Percentiles rank a stretch among this genome's conserved stretches.
These are phyloP conservation scores for Druon quercuslanigerum DNA, from an alignment of 1,140 invertebrate species.

Conservation along the genomic window DNA sequence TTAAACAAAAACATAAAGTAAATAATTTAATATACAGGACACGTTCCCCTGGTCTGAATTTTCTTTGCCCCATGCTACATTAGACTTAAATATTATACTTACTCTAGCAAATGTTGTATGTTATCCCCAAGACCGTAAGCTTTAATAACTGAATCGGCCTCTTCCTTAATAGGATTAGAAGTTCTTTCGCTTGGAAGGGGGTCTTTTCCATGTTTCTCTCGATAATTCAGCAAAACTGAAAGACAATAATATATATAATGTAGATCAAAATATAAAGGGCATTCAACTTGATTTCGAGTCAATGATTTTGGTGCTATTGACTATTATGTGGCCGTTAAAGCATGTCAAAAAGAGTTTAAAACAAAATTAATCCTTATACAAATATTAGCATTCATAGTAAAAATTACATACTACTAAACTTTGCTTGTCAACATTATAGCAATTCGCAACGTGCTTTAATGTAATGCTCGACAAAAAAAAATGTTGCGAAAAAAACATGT, in stretches of 20 bases:
- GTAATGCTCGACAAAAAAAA: no score
- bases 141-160: constrained; percentile 78
- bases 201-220: constrained; percentile 81
- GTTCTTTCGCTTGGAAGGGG: constrained; percentile 80
- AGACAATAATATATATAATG: constrained; percentile 65
- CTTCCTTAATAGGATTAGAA: constrained; percentile 81
- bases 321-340: no score
- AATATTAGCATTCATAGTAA: no score
- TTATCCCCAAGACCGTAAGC: constrained; percentile 68
- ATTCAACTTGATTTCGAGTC: no score
- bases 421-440: no score
- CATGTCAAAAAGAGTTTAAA: background rate
- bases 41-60: no score
- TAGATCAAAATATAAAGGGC: constrained; percentile 35
- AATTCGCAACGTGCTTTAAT: no score
- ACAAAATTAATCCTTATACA: constrained; percentile 6
- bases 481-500: no score
- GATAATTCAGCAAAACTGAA: constrained; percentile 85
- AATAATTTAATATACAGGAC: constrained; percentile 24
- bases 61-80: no score
- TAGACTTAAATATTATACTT: constrained; percentile 55
- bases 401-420: no score
- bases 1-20: background rate
- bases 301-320: no score
- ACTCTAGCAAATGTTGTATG: constrained; percentile 76